A percentile compares a stretch with the other conserved stretches of the same genome.
Evolutionary conservation across 2,797 vertebrate species (phyloP).

Genomic region (Propithecus deckenii): DNA sequence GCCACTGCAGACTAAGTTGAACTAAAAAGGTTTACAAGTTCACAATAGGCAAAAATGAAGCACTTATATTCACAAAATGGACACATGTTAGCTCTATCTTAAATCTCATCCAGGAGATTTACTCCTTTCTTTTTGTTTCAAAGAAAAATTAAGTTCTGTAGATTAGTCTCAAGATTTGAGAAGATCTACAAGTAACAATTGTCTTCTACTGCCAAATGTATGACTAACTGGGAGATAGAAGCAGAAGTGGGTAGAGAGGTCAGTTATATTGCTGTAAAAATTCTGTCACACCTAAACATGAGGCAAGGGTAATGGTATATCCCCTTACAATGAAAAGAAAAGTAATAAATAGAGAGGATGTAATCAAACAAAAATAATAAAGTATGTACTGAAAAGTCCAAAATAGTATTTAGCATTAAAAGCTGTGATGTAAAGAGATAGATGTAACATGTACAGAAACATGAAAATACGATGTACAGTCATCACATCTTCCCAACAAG

Average conservation of each 20-base stretch:
- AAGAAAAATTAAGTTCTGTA: neutral
- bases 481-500: neutral
- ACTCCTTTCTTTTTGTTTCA: neutral
- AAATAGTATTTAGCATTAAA: neutral
- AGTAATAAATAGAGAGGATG: neutral
- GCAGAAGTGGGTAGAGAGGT: neutral
- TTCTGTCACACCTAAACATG: neutral
- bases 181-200: neutral
- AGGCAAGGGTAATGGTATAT: neutral
- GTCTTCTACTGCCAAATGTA: neutral
- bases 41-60: constrained; percentile 24
- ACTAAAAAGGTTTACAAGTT: constrained; percentile 9
- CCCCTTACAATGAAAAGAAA: neutral
- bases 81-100: constrained; percentile 32
- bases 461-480: neutral
- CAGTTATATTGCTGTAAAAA: neutral
- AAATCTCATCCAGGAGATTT: neutral
- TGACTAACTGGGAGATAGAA: neutral
- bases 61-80: constrained; percentile 34
- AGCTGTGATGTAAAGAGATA: neutral
- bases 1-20: neutral
- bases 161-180: neutral
- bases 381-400: neutral
- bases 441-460: neutral
- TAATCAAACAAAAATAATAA: neutral